A percentile compares a stretch with the other conserved stretches of the same genome.
These are phyloP conservation scores for Callosobruchus maculatus DNA, from an alignment of 2,888 invertebrate species.

Conservation along the genomic window DNA sequence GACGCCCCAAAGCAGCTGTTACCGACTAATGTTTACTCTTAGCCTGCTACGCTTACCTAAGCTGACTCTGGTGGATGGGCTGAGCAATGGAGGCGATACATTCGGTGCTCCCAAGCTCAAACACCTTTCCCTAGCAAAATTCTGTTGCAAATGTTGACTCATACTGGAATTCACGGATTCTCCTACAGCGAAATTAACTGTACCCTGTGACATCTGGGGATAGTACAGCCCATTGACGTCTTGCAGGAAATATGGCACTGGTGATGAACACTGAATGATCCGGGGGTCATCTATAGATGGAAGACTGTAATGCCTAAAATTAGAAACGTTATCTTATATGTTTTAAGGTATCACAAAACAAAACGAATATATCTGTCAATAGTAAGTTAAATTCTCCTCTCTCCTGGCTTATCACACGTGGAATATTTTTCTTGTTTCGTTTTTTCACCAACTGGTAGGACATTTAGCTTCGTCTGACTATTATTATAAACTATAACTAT, in stretches of 20 bases:
- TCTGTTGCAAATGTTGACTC: slow-evolving; percentile 35
- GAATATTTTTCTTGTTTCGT: too few species aligned
- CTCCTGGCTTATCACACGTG: too few species aligned
- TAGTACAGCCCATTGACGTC: slow-evolving; percentile 43
- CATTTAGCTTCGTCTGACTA: too few species aligned
- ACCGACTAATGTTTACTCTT: too few species aligned
- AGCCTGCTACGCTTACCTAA: slow-evolving; percentile 51
- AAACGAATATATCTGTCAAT: too few species aligned
- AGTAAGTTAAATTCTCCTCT: too few species aligned
- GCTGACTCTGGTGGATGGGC: slow-evolving; percentile 62
- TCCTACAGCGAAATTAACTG: slow-evolving; percentile 66
- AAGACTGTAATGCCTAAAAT: slow-evolving; percentile 60
- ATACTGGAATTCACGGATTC: slow-evolving; percentile 54
- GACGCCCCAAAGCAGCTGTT: too few species aligned
- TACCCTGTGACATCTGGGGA: slow-evolving; percentile 39
- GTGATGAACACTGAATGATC: slow-evolving; percentile 42
- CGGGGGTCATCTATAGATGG: slow-evolving; percentile 61
- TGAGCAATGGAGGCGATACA: slow-evolving; percentile 54
- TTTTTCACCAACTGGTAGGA: too few species aligned
- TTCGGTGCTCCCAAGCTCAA: slow-evolving; percentile 57
- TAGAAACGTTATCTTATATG: too few species aligned
- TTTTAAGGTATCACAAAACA: too few species aligned
- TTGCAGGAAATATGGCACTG: slow-evolving; percentile 46
- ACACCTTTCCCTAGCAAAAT: slow-evolving; percentile 50
- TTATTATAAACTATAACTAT: too few species aligned